Evolutionary conservation across 2,797 vertebrate species (phyloP), one percentile per base, ranked within the genome.

Genomic region (Anguilla anguilla): DNA sequence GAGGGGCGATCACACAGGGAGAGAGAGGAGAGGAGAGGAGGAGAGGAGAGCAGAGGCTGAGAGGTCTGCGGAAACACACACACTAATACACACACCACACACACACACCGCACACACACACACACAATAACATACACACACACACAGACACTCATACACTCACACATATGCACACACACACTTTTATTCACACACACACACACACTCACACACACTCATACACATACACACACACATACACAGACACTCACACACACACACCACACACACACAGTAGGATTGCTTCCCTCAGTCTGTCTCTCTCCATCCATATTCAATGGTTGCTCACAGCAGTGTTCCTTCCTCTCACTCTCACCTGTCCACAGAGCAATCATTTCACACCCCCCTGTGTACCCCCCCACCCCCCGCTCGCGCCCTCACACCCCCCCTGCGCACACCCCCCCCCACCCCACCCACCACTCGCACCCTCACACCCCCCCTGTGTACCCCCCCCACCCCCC

Each of bases 271-370:
- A 31, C 31, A 92, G 89, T 86, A 81, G 88, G 90, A 89, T 88
- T 87, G 92, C 89, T 92, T 81, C 89, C 88, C 92, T 92, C 88
- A 90, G 89, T 89, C 90, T 91, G 92, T 89, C 88, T 83, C 88
- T 89, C 88, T 83, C 88, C 89, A 93, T 95, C 91, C 93, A 94
- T 92, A 94, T 95, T 92, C 93, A 95, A 94, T 91, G 93, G 92
- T 91, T 93, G 90, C 92, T 89, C 79, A 67, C 89, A 39, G 15
- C 22, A 46, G 77, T 81, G 17, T 81, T 84, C 86, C 83, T 83
- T 43, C 89, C 85, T 85, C 85, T 59, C 74, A 67, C 77, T 83
- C 31, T 77, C 46, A 89, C 64, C 53, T 84, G 82, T 25, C 15
- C 25, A 46, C 55, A 87, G 79, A 81, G 86, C 74, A 61, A 81